Evolutionary conservation across 2,113 vertebrate species (phyloP).

Genomic region (Xerus inauris): DNA sequence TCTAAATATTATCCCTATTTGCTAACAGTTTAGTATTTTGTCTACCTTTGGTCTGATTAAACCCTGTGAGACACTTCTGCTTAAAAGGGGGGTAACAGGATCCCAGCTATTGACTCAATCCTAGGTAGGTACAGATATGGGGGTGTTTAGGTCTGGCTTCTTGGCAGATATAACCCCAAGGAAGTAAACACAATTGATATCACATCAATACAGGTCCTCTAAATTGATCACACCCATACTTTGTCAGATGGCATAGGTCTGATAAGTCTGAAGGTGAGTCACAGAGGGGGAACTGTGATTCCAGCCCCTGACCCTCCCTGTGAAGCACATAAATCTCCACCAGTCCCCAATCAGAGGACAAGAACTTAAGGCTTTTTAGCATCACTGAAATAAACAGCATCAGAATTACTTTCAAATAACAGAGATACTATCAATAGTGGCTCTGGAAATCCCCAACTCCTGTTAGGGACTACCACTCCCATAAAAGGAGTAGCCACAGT

Average conservation of each 20-base stretch:
- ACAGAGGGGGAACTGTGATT: background rate
- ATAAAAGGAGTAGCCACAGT: background rate
- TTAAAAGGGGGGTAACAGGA: background rate
- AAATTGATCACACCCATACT: background rate
- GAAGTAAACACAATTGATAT: background rate
- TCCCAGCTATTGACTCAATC: background rate
- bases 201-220: background rate
- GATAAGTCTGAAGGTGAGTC: background rate
- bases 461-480: background rate
- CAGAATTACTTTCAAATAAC: background rate
- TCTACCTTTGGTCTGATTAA: background rate
- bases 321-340: background rate
- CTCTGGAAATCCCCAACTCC: background rate
- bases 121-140: background rate
- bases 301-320: background rate
- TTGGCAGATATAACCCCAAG: background rate
- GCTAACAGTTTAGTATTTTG: background rate
- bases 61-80: background rate
- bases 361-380: background rate
- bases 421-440: background rate
- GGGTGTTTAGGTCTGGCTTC: background rate
- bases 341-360: background rate
- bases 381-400: background rate
- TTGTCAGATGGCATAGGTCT: background rate
- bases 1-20: background rate